phyloP scores from a whole-genome alignment of 2,113 vertebrate species.

The Capreolus pygargus region DNA sequence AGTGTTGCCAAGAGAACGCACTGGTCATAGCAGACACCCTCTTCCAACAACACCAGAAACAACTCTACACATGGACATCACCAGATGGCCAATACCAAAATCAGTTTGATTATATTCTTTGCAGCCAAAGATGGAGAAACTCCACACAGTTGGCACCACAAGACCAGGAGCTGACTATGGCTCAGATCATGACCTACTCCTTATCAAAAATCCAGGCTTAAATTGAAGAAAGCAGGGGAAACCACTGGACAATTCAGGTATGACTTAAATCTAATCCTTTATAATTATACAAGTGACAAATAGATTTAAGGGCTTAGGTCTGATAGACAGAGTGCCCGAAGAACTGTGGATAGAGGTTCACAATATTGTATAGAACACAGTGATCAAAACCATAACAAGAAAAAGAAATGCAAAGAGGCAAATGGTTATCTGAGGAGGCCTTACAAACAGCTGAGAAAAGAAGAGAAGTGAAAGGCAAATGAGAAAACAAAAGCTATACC shows the following conservation, averaged over 20 bases:
- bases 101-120: not conserved
- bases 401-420: not conserved
- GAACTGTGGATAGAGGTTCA: not conserved
- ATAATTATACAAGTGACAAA: not conserved
- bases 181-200: not conserved
- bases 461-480: not conserved
- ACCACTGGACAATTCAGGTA: not conserved
- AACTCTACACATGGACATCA: not conserved
- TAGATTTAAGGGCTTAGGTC: not conserved
- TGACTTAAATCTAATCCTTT: not conserved
- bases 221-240: not conserved
- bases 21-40: not conserved
- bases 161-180: not conserved
- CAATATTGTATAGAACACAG: not conserved
- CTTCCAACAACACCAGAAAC: not conserved
- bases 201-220: not conserved
- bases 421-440: not conserved
- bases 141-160: not conserved
- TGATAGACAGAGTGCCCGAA: not conserved
- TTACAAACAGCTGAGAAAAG: not conserved
- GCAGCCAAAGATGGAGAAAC: fast-evolving
- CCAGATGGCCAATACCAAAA: not conserved
- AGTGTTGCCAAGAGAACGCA: not conserved
- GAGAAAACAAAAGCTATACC: not conserved
- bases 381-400: not conserved